Percentiles rank a stretch among this genome's conserved stretches.
Evolutionary conservation across 2,113 vertebrate species (phyloP).

Genomic region (Oreochromis niloticus): DNA sequence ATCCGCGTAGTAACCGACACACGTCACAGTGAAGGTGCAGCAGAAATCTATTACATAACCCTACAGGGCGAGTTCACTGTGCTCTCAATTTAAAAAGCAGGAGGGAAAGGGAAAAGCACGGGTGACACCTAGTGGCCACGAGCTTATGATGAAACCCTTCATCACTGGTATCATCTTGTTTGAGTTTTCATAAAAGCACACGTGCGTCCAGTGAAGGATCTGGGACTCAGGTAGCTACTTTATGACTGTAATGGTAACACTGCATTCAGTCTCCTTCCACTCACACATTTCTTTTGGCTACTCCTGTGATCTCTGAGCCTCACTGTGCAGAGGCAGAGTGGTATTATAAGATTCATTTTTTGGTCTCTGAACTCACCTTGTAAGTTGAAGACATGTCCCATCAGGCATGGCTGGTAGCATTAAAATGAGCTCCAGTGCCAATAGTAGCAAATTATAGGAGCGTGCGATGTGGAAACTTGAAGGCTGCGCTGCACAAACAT

Average conservation of each 20-base stretch:
- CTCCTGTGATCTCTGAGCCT: background rate
- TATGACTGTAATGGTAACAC: background rate
- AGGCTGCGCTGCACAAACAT: background rate
- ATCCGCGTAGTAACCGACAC: too few species aligned
- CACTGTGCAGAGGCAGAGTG: background rate
- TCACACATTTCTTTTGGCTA: background rate
- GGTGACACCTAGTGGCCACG: constrained; percentile 31
- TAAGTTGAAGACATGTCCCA: background rate
- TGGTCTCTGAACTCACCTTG: background rate
- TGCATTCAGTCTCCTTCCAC: background rate
- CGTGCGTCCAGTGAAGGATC: background rate
- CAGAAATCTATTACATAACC: background rate
- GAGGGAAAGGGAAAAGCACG: background rate
- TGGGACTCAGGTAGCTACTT: background rate
- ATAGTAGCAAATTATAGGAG: background rate
- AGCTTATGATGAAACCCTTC: background rate
- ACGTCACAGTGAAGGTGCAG: background rate
- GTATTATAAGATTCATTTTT: background rate
- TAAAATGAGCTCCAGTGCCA: background rate
- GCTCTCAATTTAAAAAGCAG: background rate
- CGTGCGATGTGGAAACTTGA: background rate
- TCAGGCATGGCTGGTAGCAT: background rate
- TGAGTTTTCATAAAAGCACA: background rate
- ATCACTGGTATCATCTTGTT: background rate
- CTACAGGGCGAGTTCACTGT: too few species aligned